Percentiles rank a stretch among this genome's conserved stretches.
phyloP scores from a whole-genome alignment of 2,797 vertebrate species.

The Alfaro cultratus region DNA sequence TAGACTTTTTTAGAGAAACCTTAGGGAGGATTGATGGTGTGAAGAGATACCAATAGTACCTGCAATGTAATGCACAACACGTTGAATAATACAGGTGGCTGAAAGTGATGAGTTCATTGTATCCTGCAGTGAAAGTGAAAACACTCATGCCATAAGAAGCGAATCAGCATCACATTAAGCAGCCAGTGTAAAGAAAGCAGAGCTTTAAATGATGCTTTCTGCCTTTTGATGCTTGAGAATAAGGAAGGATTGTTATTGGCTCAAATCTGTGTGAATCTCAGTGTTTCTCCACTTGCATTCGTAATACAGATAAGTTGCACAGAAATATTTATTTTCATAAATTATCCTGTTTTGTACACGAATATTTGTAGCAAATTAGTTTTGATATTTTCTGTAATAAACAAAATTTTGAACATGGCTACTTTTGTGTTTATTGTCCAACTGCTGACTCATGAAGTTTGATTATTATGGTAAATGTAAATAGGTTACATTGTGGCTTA shows the following conservation, averaged over 20 bases:
- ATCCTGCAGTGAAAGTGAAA: constrained; percentile 5
- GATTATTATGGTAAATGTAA: not conserved
- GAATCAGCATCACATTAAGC: constrained; percentile 17
- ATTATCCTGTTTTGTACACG: constrained; percentile 74
- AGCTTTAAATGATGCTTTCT: constrained; percentile 14
- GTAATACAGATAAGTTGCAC: constrained; percentile 61
- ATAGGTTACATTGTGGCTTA: not conserved
- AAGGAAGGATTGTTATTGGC: constrained; percentile 28
- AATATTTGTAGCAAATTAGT: constrained; percentile 68
- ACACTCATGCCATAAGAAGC: not conserved
- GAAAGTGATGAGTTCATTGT: constrained; percentile 3
- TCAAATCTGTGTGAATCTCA: constrained; percentile 32
- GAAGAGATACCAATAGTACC: constrained; percentile 21
- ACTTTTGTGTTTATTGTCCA: constrained; percentile 4
- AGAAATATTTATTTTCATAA: constrained; percentile 82
- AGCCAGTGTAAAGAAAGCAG: constrained; percentile 16
- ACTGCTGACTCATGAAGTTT: not conserved
- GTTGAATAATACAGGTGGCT: constrained; percentile 18
- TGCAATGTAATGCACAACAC: constrained; percentile 28
- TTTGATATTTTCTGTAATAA: constrained; percentile 74
- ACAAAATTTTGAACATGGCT: constrained; percentile 40
- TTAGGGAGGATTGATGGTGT: constrained; percentile 35
- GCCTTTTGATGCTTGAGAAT: constrained; percentile 30
- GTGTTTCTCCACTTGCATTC: constrained; percentile 53
- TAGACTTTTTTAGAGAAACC: constrained; percentile 34